Base-by-base conservation (phyloP, 2,888 invertebrate genomes). In the Tubulanus polymorphus region DNA sequence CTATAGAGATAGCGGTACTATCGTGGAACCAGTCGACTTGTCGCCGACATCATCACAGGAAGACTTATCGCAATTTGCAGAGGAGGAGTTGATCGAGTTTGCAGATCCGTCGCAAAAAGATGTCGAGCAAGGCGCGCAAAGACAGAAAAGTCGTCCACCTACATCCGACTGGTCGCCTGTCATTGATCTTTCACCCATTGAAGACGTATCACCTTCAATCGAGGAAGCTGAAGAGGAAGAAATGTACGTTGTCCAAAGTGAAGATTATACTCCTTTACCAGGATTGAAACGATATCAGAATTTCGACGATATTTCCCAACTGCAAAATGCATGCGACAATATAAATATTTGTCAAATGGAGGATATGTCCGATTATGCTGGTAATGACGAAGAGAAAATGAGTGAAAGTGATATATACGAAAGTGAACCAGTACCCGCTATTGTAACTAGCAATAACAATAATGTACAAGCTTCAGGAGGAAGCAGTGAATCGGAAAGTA, bases 101-200 rank as follows among this genome's bases (percentile, higher is more conserved):
- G 72, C 73, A 2, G 75, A 77, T 49, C 75, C 76, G 1, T 67
- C 71, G 3, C 65, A 71, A 23, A 76, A 76, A 55, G 60, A 68
- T 10, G 76, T 76, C 28, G 76, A 76, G 57, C 74, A 75, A 54
- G 69, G 70, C n/a, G 65, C 67, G 25, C 74, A 74, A 59, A 60
- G 76, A 28, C 75, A 75, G 60, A 75, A 75, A 53, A 72, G 66
- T 0, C 63, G 61, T 1, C 76, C 76, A 0, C 71, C 76, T 3
- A 69, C 70, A 5, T 71, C 72, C 0, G 76, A 78, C 63, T 81
- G 80, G 80, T 80, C 80, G 0, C 80, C 80, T 2, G 76, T 79
- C 6, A 77, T 76, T 30, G 81, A 81, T 53, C 67, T 81, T 2
- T 81, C 80, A 1, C 81, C 81, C 1, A 81, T 81, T 32, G 50